phyloP scores from a whole-genome alignment of 2,113 vertebrate genomes.

The Ardeotis arabs region DNA sequence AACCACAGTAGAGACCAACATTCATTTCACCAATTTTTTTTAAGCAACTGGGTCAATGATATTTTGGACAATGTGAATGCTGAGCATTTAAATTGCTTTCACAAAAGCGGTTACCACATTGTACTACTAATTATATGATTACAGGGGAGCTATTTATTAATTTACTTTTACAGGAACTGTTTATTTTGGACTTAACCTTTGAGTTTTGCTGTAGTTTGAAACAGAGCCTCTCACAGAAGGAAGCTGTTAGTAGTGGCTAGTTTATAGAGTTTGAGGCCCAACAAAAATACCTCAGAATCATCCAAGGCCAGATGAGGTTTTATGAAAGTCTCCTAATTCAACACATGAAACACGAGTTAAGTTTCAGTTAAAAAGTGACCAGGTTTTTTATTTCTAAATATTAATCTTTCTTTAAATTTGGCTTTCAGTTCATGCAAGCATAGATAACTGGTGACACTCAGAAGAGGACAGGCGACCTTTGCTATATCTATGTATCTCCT shows the following conservation, averaged over 20 bases:
- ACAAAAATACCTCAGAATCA: slow-evolving; percentile 71
- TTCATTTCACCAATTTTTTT: slow-evolving; percentile 41
- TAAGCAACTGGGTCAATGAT: slow-evolving; percentile 39
- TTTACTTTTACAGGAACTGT: slow-evolving; percentile 52
- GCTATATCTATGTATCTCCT: background rate
- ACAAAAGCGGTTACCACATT: slow-evolving; percentile 62
- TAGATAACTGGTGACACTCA: background rate
- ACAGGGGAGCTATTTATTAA: slow-evolving; percentile 62
- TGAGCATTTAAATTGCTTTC: slow-evolving; percentile 52
- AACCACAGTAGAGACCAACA: background rate
- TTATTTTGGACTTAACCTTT: slow-evolving; percentile 68
- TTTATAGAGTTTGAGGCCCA: slow-evolving; percentile 59
- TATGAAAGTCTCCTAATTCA: slow-evolving; percentile 31
- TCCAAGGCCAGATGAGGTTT: slow-evolving; percentile 45
- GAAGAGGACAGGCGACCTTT: background rate
- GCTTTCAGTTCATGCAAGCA: background rate
- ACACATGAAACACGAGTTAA: background rate
- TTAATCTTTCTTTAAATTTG: background rate
- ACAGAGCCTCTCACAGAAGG: slow-evolving; percentile 49
- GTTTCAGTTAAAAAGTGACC: background rate
- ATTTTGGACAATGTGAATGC: slow-evolving; percentile 44
- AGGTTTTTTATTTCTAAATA: slow-evolving; percentile 34
- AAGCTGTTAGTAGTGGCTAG: slow-evolving; percentile 57
- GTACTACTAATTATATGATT: slow-evolving; percentile 50
- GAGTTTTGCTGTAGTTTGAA: slow-evolving; percentile 51